phyloP scores from a whole-genome alignment of 2,797 vertebrate genomes.

The Nothura maculosa region DNA sequence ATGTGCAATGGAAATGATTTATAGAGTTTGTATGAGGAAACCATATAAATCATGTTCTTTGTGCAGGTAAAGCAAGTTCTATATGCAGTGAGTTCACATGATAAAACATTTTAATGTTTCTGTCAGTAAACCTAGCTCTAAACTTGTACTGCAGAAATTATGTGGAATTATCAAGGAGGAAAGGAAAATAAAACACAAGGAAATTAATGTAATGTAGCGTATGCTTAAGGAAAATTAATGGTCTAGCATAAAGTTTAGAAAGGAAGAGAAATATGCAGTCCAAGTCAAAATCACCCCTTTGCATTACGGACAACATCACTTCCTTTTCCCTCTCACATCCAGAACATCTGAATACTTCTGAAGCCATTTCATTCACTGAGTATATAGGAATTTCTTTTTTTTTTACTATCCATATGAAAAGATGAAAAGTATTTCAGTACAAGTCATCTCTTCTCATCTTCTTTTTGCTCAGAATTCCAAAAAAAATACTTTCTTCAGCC shows the following conservation, averaged over 20 bases:
- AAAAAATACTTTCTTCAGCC: background rate
- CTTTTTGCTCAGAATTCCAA: background rate
- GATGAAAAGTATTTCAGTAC: background rate
- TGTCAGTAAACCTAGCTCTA: slow-evolving; percentile 7
- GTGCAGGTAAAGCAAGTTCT: slow-evolving; percentile 22
- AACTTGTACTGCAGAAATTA: background rate
- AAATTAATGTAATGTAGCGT: slow-evolving; percentile 19
- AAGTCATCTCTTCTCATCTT: background rate
- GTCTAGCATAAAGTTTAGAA: slow-evolving; percentile 3
- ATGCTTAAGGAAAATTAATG: slow-evolving; percentile 7
- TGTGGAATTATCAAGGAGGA: background rate
- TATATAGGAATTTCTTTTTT: background rate
- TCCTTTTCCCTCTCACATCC: background rate
- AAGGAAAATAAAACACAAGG: slow-evolving; percentile 24
- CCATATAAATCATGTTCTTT: background rate
- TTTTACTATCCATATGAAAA: background rate
- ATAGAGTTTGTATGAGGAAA: slow-evolving; percentile 10
- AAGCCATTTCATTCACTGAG: background rate
- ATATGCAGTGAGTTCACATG: slow-evolving; percentile 2
- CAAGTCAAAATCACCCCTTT: background rate
- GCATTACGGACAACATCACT: background rate
- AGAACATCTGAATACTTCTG: background rate
- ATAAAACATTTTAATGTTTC: slow-evolving; percentile 46
- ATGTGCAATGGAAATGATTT: slow-evolving; percentile 1
- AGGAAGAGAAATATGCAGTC: background rate